Conservation (phyloP, 2,797 vertebrate genomes). For the Chelonia mydas region DNA sequence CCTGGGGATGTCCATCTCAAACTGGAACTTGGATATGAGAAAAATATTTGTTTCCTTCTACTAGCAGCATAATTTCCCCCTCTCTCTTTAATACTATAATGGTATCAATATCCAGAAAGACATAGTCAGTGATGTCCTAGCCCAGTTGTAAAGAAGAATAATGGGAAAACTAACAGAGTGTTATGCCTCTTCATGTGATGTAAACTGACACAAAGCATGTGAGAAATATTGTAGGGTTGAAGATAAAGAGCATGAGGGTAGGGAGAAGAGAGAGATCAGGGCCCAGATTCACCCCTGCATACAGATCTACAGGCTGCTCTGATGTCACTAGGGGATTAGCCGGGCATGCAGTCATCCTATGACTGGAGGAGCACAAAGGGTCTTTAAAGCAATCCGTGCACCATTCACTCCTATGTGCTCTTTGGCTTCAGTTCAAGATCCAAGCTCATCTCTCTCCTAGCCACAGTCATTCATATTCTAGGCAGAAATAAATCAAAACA, state of each 20-base stretch:
- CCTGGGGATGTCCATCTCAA: not conserved
- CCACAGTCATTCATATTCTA: not conserved
- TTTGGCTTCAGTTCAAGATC: not conserved
- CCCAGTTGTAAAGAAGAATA: not conserved
- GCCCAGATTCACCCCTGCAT: not conserved
- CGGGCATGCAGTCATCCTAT: fast-evolving
- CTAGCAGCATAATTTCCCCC: not conserved
- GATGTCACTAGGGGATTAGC: not conserved
- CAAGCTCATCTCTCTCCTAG: not conserved
- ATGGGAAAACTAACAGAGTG: not conserved
- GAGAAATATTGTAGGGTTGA: not conserved
- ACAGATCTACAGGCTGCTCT: not conserved
- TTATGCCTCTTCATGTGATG: not conserved
- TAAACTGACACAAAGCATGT: not conserved
- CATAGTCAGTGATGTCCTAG: not conserved
- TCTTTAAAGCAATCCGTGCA: not conserved
- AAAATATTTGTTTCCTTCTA: not conserved
- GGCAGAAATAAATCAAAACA: not conserved
- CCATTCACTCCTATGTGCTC: not conserved
- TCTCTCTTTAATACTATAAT: not conserved
- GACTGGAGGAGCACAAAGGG: not conserved
- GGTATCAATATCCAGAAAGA: not conserved
- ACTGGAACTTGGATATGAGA: not conserved
- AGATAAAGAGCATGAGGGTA: not conserved
- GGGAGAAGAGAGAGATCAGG: not conserved